Evolutionary conservation across 2,113 vertebrate species (phyloP), one percentile per base, ranked within the genome.

Genomic region (Micromys minutus): DNA sequence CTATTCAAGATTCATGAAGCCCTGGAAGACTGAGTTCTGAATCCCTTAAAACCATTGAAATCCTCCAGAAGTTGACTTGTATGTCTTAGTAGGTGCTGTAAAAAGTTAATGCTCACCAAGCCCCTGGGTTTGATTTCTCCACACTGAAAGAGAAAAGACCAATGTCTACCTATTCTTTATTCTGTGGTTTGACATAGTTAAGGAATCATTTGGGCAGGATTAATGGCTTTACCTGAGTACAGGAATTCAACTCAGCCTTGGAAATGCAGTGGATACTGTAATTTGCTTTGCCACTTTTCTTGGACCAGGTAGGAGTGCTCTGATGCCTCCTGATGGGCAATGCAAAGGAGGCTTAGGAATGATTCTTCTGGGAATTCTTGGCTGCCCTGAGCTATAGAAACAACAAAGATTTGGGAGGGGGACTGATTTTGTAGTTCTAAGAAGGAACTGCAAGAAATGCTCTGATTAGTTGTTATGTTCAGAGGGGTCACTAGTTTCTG

Each of bases 191-290:
- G n/a, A 99, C 98, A 96, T 99, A 99, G 96, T 96, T 99, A 97
- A 99, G 98, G 57, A 99, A 98, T 0, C 99, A 99, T 96, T 99
- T 99, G 67, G 99, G 99, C 97, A 99, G 98, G 39, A 99, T 99
- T 0, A 99, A 99, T 3, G 99, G 99, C 97, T 99, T 99, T 97
- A 99, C 98, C 95, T 98, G 99, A 93, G 99, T 98, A 57, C 99
- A 99, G n/a, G 99, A 98, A 93, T 98, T 98, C 94, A 99, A 99
- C 47, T 98, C 98, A 0, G 97, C 97, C 97, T 97, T 98, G 97
- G 99, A 98, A 7, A 97, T 34, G 8, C 97, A 98, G 67, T 98
- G 98, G 92, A 97, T 98, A 67, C 98, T 47, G 98, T 99, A 98
- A 94, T 99, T 99, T 96, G 97, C 98, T 96, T 99, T 99, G 11